These are phyloP conservation scores for Erinaceus europaeus DNA, from an alignment of 2,113 vertebrate species.

Conservation along the genomic window DNA sequence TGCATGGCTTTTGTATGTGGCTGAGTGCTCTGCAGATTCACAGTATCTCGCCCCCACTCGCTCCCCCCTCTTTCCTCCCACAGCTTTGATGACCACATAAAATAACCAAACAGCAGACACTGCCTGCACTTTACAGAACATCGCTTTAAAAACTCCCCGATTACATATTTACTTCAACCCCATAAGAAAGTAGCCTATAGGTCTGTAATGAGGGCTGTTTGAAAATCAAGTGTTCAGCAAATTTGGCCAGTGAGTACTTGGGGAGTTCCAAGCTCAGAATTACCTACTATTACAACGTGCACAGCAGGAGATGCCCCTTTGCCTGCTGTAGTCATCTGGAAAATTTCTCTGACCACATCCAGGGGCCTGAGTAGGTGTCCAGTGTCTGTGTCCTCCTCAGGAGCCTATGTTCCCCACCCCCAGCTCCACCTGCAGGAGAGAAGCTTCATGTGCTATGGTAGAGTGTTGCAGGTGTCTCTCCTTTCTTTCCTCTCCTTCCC, in stretches of 20 bases:
- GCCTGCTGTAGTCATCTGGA: background rate
- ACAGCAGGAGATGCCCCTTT: background rate
- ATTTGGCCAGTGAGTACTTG: conserved; percentile 43
- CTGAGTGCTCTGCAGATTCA: background rate
- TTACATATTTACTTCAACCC: conserved; percentile 70
- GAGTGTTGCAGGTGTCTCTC: background rate
- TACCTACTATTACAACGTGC: background rate
- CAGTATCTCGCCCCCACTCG: background rate
- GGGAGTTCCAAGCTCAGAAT: conserved; percentile 47
- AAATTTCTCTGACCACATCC: rapidly evolving
- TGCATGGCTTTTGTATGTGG: rapidly evolving
- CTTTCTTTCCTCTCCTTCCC: too few relatives aligned
- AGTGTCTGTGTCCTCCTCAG: background rate
- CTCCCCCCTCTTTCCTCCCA: background rate
- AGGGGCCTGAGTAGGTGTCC: rapidly evolving
- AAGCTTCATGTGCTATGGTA: background rate
- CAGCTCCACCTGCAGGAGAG: background rate
- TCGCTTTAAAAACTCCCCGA: conserved; percentile 70
- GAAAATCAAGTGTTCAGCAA: conserved; percentile 72
- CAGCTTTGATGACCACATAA: conserved; percentile 66
- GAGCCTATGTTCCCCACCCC: background rate
- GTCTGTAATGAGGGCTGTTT: conserved; percentile 63
- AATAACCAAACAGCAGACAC: conserved; percentile 62
- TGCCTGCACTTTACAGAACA: conserved; percentile 50
- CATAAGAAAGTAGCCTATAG: conserved; percentile 39